A percentile compares a stretch with the other conserved stretches of the same genome.
These are phyloP conservation scores for Silurus aristotelis DNA, from an alignment of 2,797 vertebrate species.

Conservation along the genomic window DNA sequence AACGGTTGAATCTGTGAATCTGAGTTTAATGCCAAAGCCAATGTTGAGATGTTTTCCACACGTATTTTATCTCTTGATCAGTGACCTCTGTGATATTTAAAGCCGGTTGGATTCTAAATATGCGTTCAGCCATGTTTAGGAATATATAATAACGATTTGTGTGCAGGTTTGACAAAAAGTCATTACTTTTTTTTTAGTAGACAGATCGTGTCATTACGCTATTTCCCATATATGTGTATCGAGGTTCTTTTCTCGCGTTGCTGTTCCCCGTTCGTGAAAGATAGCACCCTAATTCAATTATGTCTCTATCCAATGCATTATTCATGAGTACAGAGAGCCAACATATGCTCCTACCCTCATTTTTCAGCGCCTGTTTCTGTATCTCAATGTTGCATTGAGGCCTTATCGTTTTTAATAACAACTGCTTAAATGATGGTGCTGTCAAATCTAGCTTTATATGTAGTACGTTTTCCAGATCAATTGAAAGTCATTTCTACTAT, in stretches of 20 bases:
- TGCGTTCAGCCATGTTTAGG: no score
- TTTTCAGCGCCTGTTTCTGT: not conserved
- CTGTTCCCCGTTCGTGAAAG: not conserved
- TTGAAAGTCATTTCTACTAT: not conserved
- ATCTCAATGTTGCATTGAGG: not conserved
- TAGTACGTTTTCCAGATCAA: not conserved
- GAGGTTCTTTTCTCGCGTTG: no score
- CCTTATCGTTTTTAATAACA: not conserved
- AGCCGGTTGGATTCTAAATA: no score
- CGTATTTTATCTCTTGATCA: not conserved
- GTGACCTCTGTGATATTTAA: no score
- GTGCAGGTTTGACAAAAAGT: not conserved
- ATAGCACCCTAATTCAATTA: not conserved
- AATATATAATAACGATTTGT: not conserved
- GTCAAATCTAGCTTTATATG: not conserved
- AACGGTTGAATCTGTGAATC: no score
- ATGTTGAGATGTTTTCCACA: not conserved
- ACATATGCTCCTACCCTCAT: not conserved
- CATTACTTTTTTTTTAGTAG: not conserved
- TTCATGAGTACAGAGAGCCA: not conserved
- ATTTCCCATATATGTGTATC: not conserved
- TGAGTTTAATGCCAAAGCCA: not conserved
- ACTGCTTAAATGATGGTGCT: not conserved
- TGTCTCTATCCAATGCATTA: not conserved
- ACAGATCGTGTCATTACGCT: not conserved